Base-by-base conservation (phyloP, 92 coral and sea anemone genomes). In the Hydrozoanthus gracilis region DNA sequence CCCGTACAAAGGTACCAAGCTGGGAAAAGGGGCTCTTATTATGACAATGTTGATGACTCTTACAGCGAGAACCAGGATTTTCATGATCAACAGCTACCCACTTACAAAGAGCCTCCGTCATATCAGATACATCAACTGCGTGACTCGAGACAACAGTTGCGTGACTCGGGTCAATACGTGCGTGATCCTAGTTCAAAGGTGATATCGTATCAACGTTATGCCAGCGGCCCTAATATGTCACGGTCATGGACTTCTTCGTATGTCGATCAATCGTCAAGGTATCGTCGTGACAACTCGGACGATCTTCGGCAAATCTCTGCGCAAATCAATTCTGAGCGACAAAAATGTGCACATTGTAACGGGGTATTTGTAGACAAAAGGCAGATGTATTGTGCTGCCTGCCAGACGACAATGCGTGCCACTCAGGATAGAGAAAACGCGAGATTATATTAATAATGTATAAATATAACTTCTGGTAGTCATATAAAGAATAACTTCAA, bases 331-430 rank as follows among this genome's bases (percentile, higher is more conserved):
- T 86, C 92, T 0, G 98, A 92, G 79, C 89, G 93, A 52, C 98
- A 90, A 17, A 91, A 90, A 50, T 95, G 98, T 74, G 92, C 78
- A 45, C 66, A 75, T 50, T 95, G 95, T 77, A 77, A 77, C 39
- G 83, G 86, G 18, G 93, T 95, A 14, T 94, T 91, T 44, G 86
- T 95, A 45, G 92, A 87, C 9, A 88, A 94, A 64, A 90, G 93
- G 54, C 98, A 91, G 71, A 82, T 84, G 5, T 71, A 92, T 15
- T 95, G 98, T 54, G 95, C 92, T 12, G 94, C 92, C 15, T 95
- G 98, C 76, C 88, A 90, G 12, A 16, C 79, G 4, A 52, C 50
- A 5, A 12, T 46, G 7, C 67, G 44, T 48, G 7, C 7, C 17
- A 62, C 64, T 3, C 18, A 67, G 15, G 74, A 61, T n/a, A 65